These are phyloP conservation scores for Drosophila obscura DNA, from an alignment of 1,140 invertebrate genomes.

Conservation along the genomic window DNA sequence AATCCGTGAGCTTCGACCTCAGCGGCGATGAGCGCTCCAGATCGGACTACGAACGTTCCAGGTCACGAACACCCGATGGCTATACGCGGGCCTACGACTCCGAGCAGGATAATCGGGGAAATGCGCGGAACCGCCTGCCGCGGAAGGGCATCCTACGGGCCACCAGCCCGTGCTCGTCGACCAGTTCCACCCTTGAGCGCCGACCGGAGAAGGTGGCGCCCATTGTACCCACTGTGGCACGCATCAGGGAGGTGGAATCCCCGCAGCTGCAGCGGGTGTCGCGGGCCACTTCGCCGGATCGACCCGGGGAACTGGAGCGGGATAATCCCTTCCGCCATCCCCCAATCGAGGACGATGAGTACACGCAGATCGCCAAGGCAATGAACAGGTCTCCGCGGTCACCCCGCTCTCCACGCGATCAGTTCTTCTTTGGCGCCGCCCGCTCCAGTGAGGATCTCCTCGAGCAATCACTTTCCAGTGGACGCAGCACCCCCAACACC, in stretches of 20 bases:
- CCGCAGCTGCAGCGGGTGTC: conserved; percentile 66
- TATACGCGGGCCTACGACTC: conserved; percentile 74
- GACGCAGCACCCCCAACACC: conserved; percentile 70
- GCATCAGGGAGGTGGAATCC: conserved; percentile 74
- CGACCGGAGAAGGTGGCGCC: conserved; percentile 57
- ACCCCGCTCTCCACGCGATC: conserved; percentile 55
- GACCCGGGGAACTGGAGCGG: conserved; percentile 67
- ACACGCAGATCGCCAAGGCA: conserved; percentile 73
- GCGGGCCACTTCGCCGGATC: conserved; percentile 64
- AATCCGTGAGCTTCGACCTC: conserved; percentile 82
- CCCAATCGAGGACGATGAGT: conserved; percentile 59
- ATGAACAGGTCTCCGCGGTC: conserved; percentile 70
- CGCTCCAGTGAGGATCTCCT: conserved; percentile 77
- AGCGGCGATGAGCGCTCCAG: conserved; percentile 81
- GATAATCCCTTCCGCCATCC: conserved; percentile 80
- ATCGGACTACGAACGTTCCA: conserved; percentile 78
- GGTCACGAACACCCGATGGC: conserved; percentile 67
- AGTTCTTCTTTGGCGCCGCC: conserved; percentile 72
- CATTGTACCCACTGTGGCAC: conserved; percentile 72
- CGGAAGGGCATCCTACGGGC: conserved; percentile 79
- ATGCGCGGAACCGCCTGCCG: conserved; percentile 48
- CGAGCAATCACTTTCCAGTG: conserved; percentile 68
- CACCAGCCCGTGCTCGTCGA: conserved; percentile 71
- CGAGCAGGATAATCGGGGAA: conserved; percentile 69
- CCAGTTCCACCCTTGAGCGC: conserved; percentile 60